Percentiles rank a stretch among this genome's conserved stretches.
Evolutionary conservation across 2,888 invertebrate genomes (phyloP).

Genomic region (Dinocampus coccinellae): DNA sequence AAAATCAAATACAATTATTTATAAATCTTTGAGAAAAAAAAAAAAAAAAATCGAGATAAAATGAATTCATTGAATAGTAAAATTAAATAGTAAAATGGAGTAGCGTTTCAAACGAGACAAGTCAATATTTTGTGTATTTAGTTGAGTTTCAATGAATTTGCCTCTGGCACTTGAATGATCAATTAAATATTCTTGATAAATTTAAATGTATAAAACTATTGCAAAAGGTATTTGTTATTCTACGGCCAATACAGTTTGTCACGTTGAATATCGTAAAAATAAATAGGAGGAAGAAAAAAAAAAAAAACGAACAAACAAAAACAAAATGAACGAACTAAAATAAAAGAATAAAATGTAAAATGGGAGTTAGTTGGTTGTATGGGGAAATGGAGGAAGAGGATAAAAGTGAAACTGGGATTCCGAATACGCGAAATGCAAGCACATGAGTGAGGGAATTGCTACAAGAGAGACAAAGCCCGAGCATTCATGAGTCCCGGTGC

Average conservation of each 20-base stretch:
- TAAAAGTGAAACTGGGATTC: neutral
- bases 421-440: neutral
- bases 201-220: neutral
- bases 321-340: no score
- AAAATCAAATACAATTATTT: neutral
- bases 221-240: neutral
- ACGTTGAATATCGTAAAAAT: constrained; percentile 13
- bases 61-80: neutral
- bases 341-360: neutral
- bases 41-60: neutral
- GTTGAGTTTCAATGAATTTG: constrained; percentile 14
- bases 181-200: neutral
- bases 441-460: no score
- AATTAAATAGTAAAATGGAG: neutral
- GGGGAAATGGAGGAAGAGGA: no score
- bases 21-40: neutral
- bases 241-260: neutral
- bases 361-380: neutral
- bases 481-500: neutral
- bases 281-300: no score
- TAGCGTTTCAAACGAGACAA: constrained; percentile 11
- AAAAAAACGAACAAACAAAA: no score
- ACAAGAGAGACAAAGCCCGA: no score
- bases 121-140: constrained; percentile 7
- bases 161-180: constrained; percentile 13